Percentiles rank a stretch among this genome's conserved stretches.
Conservation (phyloP, 2,888 invertebrate genomes). For the Spilarctia lutea region DNA sequence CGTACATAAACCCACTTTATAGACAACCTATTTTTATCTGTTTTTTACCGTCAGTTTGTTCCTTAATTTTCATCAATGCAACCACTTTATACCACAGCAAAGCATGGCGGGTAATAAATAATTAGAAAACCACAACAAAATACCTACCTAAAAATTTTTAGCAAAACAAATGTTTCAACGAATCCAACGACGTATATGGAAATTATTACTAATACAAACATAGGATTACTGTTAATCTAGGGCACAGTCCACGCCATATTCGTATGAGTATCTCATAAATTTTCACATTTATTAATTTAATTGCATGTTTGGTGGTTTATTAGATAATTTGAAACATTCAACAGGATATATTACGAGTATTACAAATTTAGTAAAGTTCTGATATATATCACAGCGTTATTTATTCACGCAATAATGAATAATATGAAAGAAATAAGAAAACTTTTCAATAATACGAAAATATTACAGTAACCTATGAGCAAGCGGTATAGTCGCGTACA, state of each 20-base stretch:
- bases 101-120: too few relatives aligned
- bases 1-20: too few relatives aligned
- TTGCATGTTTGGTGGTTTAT: background rate
- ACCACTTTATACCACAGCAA: too few relatives aligned
- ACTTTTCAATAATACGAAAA: conserved; percentile 37
- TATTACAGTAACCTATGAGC: conserved; percentile 39
- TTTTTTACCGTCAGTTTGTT: too few relatives aligned
- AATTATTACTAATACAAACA: background rate
- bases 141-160: background rate
- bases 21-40: too few relatives aligned
- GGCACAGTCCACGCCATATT: background rate
- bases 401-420: conserved; percentile 3
- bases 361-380: too few relatives aligned
- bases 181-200: background rate
- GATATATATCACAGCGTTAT: background rate
- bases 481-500: conserved; percentile 40
- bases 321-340: background rate
- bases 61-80: too few relatives aligned
- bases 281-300: background rate
- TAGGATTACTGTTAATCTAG: background rate
- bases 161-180: background rate
- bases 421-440: conserved; percentile 30
- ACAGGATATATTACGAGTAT: background rate
- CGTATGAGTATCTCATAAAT: background rate
- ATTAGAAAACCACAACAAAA: too few relatives aligned